Evolutionary conservation across 2,113 vertebrate species (phyloP).

Genomic region (Bubo blakistoni): DNA sequence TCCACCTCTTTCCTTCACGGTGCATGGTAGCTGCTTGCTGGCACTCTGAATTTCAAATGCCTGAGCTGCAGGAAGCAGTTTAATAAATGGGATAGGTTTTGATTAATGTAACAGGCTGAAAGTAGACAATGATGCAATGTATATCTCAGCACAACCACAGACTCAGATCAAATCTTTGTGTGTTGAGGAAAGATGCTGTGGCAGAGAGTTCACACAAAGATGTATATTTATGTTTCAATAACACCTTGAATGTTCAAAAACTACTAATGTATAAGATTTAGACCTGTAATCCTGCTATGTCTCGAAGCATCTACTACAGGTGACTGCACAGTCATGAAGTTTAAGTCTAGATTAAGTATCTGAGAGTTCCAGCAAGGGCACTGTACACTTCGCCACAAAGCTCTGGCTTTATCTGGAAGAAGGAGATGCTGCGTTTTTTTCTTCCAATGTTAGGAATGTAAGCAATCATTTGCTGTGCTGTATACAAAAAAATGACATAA

Average conservation of each 20-base stretch:
- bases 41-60: slow-evolving; percentile 74
- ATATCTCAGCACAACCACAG: slow-evolving; percentile 62
- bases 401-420: neutral
- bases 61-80: slow-evolving; percentile 71
- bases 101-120: slow-evolving; percentile 77
- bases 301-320: slow-evolving; percentile 12
- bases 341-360: slow-evolving; percentile 28
- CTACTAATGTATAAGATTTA: slow-evolving; percentile 19
- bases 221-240: slow-evolving; percentile 38
- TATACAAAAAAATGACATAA: neutral
- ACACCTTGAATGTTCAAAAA: slow-evolving; percentile 51
- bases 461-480: neutral
- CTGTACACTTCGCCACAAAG: neutral
- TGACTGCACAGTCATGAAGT: slow-evolving; percentile 49
- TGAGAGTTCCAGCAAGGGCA: slow-evolving; percentile 6
- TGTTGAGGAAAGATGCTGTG: slow-evolving; percentile 6
- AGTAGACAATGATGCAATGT: slow-evolving; percentile 77
- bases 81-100: slow-evolving; percentile 76
- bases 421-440: neutral
- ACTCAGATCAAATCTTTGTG: slow-evolving; percentile 19
- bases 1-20: slow-evolving; percentile 66
- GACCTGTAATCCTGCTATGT: slow-evolving; percentile 29
- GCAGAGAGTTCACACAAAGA: slow-evolving; percentile 6
- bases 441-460: neutral
- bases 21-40: slow-evolving; percentile 69